Conservation (phyloP, 2,888 invertebrate genomes). For the Atethmia centrago region DNA sequence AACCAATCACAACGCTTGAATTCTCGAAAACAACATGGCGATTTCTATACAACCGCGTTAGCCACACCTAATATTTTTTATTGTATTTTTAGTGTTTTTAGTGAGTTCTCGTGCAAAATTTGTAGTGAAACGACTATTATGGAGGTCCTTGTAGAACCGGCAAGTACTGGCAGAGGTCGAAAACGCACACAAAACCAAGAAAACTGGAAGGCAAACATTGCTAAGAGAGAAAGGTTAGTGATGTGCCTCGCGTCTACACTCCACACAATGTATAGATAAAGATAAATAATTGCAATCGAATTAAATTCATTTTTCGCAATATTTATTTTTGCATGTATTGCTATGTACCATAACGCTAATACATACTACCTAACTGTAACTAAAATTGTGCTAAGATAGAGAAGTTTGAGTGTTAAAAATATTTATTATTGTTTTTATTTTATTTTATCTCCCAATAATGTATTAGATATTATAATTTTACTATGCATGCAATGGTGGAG, state of each 20-base stretch:
- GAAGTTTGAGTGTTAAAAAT: constrained; percentile 9
- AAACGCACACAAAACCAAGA: constrained; percentile 40
- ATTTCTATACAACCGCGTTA: constrained; percentile 23
- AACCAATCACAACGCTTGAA: constrained; percentile 29
- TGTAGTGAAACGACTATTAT: constrained; percentile 18
- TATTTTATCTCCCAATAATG: constrained; percentile 15
- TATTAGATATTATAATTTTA: constrained; percentile 5
- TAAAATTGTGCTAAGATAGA: constrained; percentile 14
- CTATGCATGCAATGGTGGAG: too few species aligned
- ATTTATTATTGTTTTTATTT: constrained; percentile 13
- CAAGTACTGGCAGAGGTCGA: constrained; percentile 34
- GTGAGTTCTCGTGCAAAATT: constrained; percentile 24
- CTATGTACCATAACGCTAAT: constrained; percentile 12
- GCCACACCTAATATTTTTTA: constrained; percentile 21
- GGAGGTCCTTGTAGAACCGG: constrained; percentile 24
- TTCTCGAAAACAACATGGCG: constrained; percentile 30
- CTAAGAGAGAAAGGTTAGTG: constrained; percentile 44
- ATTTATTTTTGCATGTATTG: constrained; percentile 6
- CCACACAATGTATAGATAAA: constrained; percentile 16
- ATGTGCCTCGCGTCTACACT: constrained; percentile 32
- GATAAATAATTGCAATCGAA: constrained; percentile 10
- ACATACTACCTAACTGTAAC: constrained; percentile 11
- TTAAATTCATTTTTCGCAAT: constrained; percentile 10
- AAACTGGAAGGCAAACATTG: constrained; percentile 43
- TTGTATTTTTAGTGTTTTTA: constrained; percentile 25